Evolutionary conservation across 1,140 invertebrate species (phyloP).

Genomic region (Aphidius ervi): DNA sequence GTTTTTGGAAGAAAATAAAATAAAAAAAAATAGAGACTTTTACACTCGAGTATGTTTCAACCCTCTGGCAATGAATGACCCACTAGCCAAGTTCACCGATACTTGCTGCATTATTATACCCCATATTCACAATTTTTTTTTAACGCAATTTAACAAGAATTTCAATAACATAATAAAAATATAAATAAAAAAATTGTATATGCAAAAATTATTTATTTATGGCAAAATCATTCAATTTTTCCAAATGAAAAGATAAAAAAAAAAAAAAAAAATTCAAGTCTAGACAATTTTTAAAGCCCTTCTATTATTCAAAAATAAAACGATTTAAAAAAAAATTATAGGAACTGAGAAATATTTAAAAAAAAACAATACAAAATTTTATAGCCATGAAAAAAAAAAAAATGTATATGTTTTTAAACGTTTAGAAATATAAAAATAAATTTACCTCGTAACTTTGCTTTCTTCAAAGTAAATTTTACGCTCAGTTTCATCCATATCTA

Average conservation of each 20-base stretch:
- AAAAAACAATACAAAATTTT: conserved; percentile 16
- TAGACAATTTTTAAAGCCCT: conserved; percentile 31
- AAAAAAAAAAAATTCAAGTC: conserved; percentile 22
- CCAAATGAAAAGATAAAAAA: conserved; percentile 22
- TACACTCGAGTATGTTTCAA: conserved; percentile 6
- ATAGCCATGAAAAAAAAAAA: conserved; percentile 1
- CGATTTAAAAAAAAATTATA: conserved; percentile 37
- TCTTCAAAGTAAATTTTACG: conserved; percentile 75
- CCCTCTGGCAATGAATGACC: conserved; percentile 40
- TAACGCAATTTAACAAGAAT: conserved; percentile 52
- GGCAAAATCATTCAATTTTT: conserved; percentile 25
- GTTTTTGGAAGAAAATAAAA: not conserved
- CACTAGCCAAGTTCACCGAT: conserved; percentile 40
- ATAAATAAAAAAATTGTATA: conserved; percentile 10
- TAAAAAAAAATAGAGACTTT: conserved; percentile 3
- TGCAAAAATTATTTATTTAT: conserved; percentile 23
- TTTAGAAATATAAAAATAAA: not conserved
- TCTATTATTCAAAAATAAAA: conserved; percentile 29
- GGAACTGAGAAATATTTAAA: conserved; percentile 30
- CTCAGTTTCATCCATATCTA: conserved; percentile 83
- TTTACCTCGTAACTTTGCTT: conserved; percentile 71
- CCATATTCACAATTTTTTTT: conserved; percentile 36
- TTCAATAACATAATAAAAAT: conserved; percentile 45
- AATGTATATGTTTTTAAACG: not conserved
- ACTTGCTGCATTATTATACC: conserved; percentile 38